A percentile compares a stretch with the other conserved stretches of the same genome.
Conservation (phyloP, 2,888 invertebrate species). For the Clusia tigrina region DNA sequence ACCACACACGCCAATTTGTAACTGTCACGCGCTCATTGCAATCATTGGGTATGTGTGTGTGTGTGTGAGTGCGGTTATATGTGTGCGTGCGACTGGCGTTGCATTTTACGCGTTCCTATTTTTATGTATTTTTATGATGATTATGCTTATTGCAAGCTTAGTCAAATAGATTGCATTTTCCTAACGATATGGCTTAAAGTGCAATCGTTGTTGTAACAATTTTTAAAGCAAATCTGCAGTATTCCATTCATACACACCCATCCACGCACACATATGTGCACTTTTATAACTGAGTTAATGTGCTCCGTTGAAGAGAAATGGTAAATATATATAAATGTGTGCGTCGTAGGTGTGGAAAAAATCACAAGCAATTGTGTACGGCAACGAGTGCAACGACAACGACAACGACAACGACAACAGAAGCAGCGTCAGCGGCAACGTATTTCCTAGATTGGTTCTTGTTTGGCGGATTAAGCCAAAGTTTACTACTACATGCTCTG, state of each 20-base stretch:
- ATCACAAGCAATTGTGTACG: neutral
- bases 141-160: conserved; percentile 31
- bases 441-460: neutral
- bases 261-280: too few species aligned
- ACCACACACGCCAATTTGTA: conserved; percentile 2
- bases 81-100: conserved; percentile 11
- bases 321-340: neutral
- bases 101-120: conserved; percentile 16
- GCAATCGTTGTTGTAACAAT: conserved; percentile 16
- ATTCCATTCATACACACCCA: conserved; percentile 2
- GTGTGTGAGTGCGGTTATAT: neutral
- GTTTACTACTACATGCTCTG: neutral
- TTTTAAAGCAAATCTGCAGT: conserved; percentile 11
- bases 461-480: neutral
- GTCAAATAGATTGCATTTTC: conserved; percentile 33
- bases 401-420: conserved; percentile 14
- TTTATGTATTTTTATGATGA: conserved; percentile 16
- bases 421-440: too few species aligned
- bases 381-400: conserved; percentile 9
- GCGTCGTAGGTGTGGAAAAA: conserved; percentile 10
- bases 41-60: too few species aligned
- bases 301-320: neutral
- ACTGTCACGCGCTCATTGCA: too few species aligned
- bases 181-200: conserved; percentile 34
- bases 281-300: too few species aligned